These are phyloP conservation scores for Apeira syringaria DNA, from an alignment of 2,888 invertebrate species.

Conservation along the genomic window DNA sequence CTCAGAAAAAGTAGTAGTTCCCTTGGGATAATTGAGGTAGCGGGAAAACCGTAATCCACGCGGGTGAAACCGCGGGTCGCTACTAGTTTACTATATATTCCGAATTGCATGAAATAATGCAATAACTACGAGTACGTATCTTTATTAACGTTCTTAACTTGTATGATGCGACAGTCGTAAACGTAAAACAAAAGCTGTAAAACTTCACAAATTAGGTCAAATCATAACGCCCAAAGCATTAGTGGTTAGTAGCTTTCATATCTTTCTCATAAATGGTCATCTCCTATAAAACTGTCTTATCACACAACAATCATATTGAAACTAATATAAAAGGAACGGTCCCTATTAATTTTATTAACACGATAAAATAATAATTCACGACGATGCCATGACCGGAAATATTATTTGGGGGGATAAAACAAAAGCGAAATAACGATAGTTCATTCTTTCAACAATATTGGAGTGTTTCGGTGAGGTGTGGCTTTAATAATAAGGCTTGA, in stretches of 20 bases:
- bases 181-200: constrained; percentile 2
- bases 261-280: constrained; percentile 7
- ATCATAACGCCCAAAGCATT: constrained; percentile 8
- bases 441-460: constrained; percentile 68
- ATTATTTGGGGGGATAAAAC: constrained; percentile 68
- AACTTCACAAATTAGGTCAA: constrained; percentile 15
- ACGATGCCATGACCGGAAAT: constrained; percentile 74
- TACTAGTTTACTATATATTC: too few relatives aligned
- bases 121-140: background rate
- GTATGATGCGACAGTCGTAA: constrained; percentile 5
- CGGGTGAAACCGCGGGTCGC: too few relatives aligned
- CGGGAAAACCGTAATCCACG: too few relatives aligned
- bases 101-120: too few relatives aligned
- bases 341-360: constrained; percentile 54
- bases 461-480: constrained; percentile 68
- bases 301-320: constrained; percentile 33
- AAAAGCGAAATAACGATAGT: constrained; percentile 64
- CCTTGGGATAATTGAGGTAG: too few relatives aligned
- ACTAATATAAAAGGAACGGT: constrained; percentile 36
- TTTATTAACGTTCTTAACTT: background rate
- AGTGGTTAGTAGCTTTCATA: constrained; percentile 8
- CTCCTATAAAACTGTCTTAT: constrained; percentile 12
- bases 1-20: too few relatives aligned
- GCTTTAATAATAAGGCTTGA: constrained; percentile 50
- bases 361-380: constrained; percentile 70